Base-by-base conservation (phyloP, 2,888 invertebrate species). In the Spilosoma lubricipeda region DNA sequence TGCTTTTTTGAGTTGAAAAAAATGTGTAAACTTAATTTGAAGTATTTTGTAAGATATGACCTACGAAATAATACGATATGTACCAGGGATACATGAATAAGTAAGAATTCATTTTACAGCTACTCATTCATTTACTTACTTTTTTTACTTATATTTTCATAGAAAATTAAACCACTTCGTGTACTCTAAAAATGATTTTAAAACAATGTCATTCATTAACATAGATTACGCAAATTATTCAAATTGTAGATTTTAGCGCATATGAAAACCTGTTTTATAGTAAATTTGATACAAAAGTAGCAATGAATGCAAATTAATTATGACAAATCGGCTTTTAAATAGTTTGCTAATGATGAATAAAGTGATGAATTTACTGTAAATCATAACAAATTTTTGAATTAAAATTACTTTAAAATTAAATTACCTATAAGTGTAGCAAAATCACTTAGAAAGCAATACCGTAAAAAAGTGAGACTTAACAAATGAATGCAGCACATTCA, bases 201-300 rank as follows among this genome's bases (percentile, higher is more conserved):
- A 20, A 27, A 48, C 9, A 20, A 30, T 18, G 39, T 9, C 9
- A 39, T 9, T 20, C 8, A 27, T 15, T 7, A 18, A 45, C 39
- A 39, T n/a, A 67, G 27, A 23, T 70, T 42, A 70, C 45, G 30
- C 63, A 30, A 70, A 4, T 42, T 63, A 63, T 63, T 70, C 18
- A 27, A 42, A 39, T 39, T 42, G 11, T 20, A 30, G 11, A 3
- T 42, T 23, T 27, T 0, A 36, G 15, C 39, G 45, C 33, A 63
- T 23, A 2, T 45, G 30, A 27, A 7, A 59, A 18, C 15, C 15
- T 42, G 27, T 45, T 18, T 20, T 18, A 20, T 67, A 4, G n/a
- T 23, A 48, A 0, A 30, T 13, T 45, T 48, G 15, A 23, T 8
- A 56, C 23, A 56, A 11, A 56, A 56, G 5, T n/a, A 56, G 23